Conservation (phyloP, 2,797 vertebrate genomes). For the Esox lucius region DNA sequence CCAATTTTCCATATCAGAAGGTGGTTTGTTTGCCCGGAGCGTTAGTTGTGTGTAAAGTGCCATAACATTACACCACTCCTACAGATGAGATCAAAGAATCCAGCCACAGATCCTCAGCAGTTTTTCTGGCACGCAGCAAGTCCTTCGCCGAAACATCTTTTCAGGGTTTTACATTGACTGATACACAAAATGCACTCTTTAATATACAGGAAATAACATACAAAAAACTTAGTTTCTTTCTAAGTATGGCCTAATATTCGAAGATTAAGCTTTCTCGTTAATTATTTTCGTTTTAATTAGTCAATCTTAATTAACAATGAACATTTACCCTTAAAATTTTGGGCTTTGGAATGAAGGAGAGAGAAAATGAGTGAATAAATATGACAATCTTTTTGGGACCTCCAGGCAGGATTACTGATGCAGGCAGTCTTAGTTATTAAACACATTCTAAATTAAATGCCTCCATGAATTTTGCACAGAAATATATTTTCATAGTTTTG, state of each 20-base stretch:
- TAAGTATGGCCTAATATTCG: constrained; percentile 88
- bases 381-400: constrained; percentile 98
- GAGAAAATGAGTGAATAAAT: constrained; percentile 91
- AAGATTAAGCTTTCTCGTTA: constrained; percentile 93
- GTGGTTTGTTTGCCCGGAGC: constrained; percentile 73
- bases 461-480: constrained; percentile 99
- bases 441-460: constrained; percentile 99
- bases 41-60: constrained; percentile 72
- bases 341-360: constrained; percentile 81
- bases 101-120: constrained; percentile 64
- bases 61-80: constrained; percentile 76
- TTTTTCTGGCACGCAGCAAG: constrained; percentile 68
- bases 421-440: constrained; percentile 98
- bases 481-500: constrained; percentile 99
- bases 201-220: constrained; percentile 80
- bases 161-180: constrained; percentile 73
- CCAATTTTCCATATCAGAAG: constrained; percentile 72
- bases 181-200: constrained; percentile 75
- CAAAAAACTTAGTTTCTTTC: constrained; percentile 88
- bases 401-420: constrained; percentile 99
- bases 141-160: constrained; percentile 71
- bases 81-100: constrained; percentile 80
- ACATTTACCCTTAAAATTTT: constrained; percentile 96
- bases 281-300: constrained; percentile 99
- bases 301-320: constrained; percentile 99